Conservation (phyloP, 2,888 invertebrate species). For the Endotricha flammealis region DNA sequence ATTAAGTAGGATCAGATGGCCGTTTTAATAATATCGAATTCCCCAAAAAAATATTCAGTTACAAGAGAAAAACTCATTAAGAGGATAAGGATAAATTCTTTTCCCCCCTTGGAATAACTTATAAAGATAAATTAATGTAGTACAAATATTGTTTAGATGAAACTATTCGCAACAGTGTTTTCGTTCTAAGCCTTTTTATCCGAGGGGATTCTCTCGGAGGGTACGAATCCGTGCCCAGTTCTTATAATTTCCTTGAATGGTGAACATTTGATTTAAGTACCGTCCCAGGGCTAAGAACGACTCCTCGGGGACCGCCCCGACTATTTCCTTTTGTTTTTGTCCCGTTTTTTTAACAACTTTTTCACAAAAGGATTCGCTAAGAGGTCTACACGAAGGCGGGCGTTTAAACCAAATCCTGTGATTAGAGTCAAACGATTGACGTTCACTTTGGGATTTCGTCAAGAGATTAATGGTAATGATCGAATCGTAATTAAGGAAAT, state of each 20-base stretch:
- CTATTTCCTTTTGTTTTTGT: conserved; percentile 73
- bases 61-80: no score
- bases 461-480: conserved; percentile 59
- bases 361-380: conserved; percentile 61
- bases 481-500: conserved; percentile 60
- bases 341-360: conserved; percentile 66
- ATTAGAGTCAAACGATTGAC: conserved; percentile 62
- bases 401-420: conserved; percentile 59
- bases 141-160: conserved; percentile 27
- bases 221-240: conserved; percentile 60
- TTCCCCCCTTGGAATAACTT: no score
- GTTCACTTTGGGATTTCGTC: conserved; percentile 48
- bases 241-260: conserved; percentile 75
- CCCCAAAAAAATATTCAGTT: no score
- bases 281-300: conserved; percentile 68
- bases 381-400: conserved; percentile 47
- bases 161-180: conserved; percentile 48
- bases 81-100: no score
- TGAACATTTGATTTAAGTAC: conserved; percentile 76
- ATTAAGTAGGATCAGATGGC: no score
- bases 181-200: conserved; percentile 58
- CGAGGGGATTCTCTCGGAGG: conserved; percentile 44
- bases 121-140: no score
- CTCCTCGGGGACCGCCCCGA: conserved; percentile 66
- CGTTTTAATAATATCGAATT: no score